Evolutionary conservation across 2,113 vertebrate genomes (phyloP), one percentile per base, ranked within the genome.

Genomic region (Globicephala melas): DNA sequence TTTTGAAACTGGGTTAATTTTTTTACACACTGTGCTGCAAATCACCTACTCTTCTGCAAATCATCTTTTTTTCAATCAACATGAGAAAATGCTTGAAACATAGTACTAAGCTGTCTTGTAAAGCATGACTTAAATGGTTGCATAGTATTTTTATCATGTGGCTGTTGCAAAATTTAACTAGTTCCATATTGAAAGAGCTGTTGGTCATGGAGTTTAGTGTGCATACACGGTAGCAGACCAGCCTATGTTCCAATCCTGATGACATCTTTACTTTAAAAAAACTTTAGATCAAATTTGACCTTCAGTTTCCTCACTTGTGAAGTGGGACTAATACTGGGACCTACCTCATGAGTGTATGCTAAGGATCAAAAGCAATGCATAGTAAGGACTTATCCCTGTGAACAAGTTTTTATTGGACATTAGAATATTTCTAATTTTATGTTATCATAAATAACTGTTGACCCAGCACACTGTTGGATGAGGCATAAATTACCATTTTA

Each of bases 1-100:
- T 55, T 63, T 96, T 97, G 68, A 31, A 92, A 58, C 38, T 86
- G 67, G 73, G 41, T 79, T 91, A 65, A 71, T 71, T 93, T 76
- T 76, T 91, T 74, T 70, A n/a, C 10, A 41, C 28, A 9, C 10
- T 25, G 2, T 63, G 90, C 89, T 95, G 23, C 25, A 84, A 91
- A 91, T 90, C n/a, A 65, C 7, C 63, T 87, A 87, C 63, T 94
- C 7, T 50, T 97, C 89, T 58, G 36, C 28, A 85, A 85, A 91
- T 89, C 91, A 25, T 25, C 63, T 76, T 62, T 87, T 87, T 67
- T 53, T 65, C 31, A 70, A n/a, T 68, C 92, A 83, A 25, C 41
- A 60, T 92, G 12, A 90, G 83, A 86, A 84, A 97, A 87, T 74
- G 50, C 36, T 94, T 58, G 55, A 47, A 76, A 68, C 63, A 14